Conservation (phyloP, 2,113 vertebrate genomes). For the Mormyrus iriodes region DNA sequence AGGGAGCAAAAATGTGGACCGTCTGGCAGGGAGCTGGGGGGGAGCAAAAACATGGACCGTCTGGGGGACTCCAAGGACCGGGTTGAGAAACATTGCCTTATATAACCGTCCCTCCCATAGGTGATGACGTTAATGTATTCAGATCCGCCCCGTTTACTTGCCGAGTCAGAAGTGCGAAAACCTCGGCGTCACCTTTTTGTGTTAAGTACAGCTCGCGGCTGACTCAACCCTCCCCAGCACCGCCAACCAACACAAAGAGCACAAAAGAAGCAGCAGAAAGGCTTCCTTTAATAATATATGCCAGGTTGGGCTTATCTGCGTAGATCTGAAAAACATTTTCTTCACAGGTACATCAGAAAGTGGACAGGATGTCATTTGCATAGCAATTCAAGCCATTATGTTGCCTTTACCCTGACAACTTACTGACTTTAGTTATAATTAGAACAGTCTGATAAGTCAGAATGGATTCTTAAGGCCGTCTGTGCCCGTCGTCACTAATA, state of each 20-base stretch:
- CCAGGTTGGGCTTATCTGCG: background rate
- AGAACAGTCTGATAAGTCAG: background rate
- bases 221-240: background rate
- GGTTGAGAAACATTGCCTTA: background rate
- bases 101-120: background rate
- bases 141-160: background rate
- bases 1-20: too few relatives aligned
- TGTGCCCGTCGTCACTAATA: background rate
- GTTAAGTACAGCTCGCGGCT: background rate
- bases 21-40: background rate
- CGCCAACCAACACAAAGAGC: background rate
- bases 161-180: background rate
- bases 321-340: background rate
- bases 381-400: background rate
- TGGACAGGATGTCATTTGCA: background rate
- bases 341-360: background rate
- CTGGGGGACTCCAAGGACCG: too few relatives aligned
- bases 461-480: background rate
- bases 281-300: background rate
- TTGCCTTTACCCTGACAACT: background rate
- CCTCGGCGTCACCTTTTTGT: background rate
- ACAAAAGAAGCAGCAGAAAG: background rate
- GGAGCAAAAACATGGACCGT: background rate
- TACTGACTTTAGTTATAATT: background rate
- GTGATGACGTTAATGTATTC: background rate